Percentiles rank a stretch among this genome's conserved stretches.
These are phyloP conservation scores for Ceratosolen solmsi DNA, from an alignment of 1,140 invertebrate genomes.

Conservation along the genomic window DNA sequence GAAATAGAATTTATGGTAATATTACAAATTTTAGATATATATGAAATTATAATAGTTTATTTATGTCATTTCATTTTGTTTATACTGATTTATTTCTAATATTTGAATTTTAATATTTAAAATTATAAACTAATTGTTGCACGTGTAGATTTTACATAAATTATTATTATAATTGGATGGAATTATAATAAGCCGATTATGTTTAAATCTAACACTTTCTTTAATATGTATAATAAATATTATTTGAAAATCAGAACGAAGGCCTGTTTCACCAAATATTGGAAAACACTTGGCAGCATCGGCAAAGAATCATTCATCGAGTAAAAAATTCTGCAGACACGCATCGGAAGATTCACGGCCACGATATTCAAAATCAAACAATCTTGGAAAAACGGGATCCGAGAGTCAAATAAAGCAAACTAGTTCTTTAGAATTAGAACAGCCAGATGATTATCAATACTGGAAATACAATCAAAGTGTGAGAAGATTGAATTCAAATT, in stretches of 20 bases:
- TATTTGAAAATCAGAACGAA: slow-evolving; percentile 31
- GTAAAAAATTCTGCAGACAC: slow-evolving; percentile 65
- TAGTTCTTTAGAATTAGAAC: slow-evolving; percentile 68
- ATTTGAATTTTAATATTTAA: no score
- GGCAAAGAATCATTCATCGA: slow-evolving; percentile 60
- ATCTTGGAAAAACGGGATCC: slow-evolving; percentile 69
- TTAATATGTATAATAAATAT: no score
- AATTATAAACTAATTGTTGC: no score
- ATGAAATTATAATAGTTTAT: no score
- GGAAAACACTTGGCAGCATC: slow-evolving; percentile 44
- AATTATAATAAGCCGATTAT: no score
- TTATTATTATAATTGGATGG: not conserved
- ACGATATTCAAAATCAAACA: slow-evolving; percentile 66
- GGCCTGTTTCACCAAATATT: slow-evolving; percentile 19
- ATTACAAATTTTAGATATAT: slow-evolving; percentile 18
- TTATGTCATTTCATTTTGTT: no score
- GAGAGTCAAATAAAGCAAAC: slow-evolving; percentile 72
- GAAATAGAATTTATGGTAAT: slow-evolving; percentile 63
- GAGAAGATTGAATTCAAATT: slow-evolving; percentile 65
- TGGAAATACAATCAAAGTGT: slow-evolving; percentile 69
- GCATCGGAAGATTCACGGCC: slow-evolving; percentile 67
- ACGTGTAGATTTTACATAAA: no score
- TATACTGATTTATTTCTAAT: no score
- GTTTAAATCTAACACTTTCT: no score
- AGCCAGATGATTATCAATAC: slow-evolving; percentile 65